Evolutionary conservation across 1,140 invertebrate genomes (phyloP).

Genomic region (Drosophila sp.): DNA sequence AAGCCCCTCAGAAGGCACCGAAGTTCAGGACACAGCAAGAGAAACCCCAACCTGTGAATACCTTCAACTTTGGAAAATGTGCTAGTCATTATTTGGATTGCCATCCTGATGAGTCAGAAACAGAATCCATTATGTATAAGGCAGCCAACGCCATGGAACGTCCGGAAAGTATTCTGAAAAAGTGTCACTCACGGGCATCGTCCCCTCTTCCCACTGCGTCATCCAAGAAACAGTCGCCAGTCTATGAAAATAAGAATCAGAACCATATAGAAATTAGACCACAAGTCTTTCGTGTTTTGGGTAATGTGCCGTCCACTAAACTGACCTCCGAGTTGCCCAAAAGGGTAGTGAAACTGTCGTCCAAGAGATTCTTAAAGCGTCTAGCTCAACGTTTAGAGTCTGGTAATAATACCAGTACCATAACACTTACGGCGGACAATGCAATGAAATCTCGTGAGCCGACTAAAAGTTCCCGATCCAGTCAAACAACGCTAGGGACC

Average conservation of each 20-base stretch:
- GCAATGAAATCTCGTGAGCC: neutral
- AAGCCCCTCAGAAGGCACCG: neutral
- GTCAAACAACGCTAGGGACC: neutral
- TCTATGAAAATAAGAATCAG: neutral
- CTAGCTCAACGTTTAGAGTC: neutral
- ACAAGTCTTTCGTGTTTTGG: neutral
- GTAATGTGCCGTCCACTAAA: neutral
- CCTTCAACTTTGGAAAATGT: constrained; percentile 39
- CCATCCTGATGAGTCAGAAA: neutral
- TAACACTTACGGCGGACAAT: constrained; percentile 22
- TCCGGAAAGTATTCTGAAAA: neutral
- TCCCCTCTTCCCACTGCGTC: neutral
- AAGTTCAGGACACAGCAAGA: neutral
- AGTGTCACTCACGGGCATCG: neutral
- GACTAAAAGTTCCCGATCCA: too few relatives aligned
- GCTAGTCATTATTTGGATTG: constrained; percentile 19
- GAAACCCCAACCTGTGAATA: neutral
- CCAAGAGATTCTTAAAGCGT: neutral
- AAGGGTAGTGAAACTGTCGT: neutral
- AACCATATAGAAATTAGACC: neutral
- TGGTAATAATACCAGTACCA: constrained; percentile 17
- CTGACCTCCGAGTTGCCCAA: neutral
- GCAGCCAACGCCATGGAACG: constrained; percentile 14
- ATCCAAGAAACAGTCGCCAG: neutral
- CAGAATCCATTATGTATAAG: neutral